Percentiles rank a stretch among this genome's conserved stretches.
phyloP scores from a whole-genome alignment of 2,888 invertebrate species.

The Macrosiphum euphorbiae region DNA sequence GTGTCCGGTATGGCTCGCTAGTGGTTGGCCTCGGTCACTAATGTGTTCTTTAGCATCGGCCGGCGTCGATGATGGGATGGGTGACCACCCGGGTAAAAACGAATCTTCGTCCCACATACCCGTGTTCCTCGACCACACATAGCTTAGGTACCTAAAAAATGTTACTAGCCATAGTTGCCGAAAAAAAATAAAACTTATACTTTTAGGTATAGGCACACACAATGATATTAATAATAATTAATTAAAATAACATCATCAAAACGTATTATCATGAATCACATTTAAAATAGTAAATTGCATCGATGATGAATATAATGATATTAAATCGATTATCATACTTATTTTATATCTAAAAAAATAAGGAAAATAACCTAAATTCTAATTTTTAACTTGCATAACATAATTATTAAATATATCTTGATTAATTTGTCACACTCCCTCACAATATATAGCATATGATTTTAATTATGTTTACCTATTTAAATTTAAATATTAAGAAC shows the following conservation, averaged over 20 bases:
- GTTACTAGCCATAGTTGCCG: too few relatives aligned
- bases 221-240: neutral
- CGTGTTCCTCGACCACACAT: too few relatives aligned
- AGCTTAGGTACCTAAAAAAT: too few relatives aligned
- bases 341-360: neutral
- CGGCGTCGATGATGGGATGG: too few relatives aligned
- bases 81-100: too few relatives aligned
- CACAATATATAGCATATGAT: neutral
- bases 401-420: neutral
- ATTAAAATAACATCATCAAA: neutral
- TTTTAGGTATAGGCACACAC: too few relatives aligned
- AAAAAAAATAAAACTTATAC: too few relatives aligned
- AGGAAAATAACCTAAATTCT: neutral
- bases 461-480: neutral
- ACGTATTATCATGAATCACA: neutral
- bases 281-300: neutral
- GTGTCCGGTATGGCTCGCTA: too few relatives aligned
- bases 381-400: neutral
- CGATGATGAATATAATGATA: neutral
- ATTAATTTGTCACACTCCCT: neutral
- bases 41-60: too few relatives aligned
- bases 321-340: neutral
- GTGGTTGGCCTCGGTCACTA: too few relatives aligned
- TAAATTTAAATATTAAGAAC: neutral
- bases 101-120: too few relatives aligned